phyloP scores from a whole-genome alignment of 2,797 vertebrate species.

The Sylvia borin region DNA sequence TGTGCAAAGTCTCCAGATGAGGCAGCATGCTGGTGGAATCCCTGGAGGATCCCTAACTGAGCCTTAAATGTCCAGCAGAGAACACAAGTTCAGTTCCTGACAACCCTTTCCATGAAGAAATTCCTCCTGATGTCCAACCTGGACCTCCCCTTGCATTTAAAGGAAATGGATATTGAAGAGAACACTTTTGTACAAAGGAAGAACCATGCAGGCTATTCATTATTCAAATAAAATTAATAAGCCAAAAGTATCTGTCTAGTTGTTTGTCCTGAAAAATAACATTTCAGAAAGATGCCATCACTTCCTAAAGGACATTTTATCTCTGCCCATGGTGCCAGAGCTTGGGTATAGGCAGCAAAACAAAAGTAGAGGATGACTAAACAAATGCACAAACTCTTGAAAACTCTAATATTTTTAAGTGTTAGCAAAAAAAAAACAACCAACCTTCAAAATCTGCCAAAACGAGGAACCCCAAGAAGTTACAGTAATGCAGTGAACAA shows the following conservation, averaged over 20 bases:
- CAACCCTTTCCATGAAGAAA: neutral
- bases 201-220: neutral
- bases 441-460: neutral
- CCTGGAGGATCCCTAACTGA: neutral
- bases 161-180: neutral
- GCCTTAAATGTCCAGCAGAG: neutral
- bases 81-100: neutral
- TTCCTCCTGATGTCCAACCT: neutral
- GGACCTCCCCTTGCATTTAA: neutral
- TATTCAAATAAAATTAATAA: neutral
- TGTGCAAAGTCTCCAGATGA: neutral
- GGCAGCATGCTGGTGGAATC: neutral
- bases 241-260: neutral
- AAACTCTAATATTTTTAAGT: neutral
- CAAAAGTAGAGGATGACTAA: neutral
- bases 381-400: neutral
- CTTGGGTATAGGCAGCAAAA: neutral
- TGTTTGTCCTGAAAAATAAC: neutral
- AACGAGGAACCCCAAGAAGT: rapidly evolving
- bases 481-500: neutral
- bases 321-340: neutral
- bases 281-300: neutral
- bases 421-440: neutral
- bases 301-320: neutral
- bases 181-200: neutral